These are phyloP conservation scores for Neopipo cinnamomea DNA, from an alignment of 2,113 vertebrate species.

Conservation along the genomic window DNA sequence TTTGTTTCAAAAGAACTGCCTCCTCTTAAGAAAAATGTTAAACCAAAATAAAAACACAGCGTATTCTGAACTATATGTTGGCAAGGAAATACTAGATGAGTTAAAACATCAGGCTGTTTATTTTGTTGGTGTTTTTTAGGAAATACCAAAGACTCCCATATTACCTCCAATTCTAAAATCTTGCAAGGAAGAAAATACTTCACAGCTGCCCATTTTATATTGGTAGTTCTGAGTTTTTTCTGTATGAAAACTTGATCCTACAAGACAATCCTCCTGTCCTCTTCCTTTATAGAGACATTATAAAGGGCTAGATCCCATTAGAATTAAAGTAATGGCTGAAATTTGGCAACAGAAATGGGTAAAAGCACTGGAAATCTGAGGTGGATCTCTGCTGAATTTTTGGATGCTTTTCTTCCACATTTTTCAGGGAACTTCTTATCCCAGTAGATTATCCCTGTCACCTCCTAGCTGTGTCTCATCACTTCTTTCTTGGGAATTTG, in stretches of 20 bases:
- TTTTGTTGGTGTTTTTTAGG: background rate
- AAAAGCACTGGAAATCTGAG: background rate
- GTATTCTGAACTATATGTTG: background rate
- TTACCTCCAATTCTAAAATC: background rate
- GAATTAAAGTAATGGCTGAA: background rate
- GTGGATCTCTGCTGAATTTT: background rate
- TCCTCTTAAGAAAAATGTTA: background rate
- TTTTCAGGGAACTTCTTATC: background rate
- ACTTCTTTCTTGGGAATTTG: background rate
- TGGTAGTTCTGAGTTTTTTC: background rate
- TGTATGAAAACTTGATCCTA: background rate
- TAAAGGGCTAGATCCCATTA: background rate
- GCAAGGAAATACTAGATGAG: background rate
- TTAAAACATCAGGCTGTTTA: background rate
- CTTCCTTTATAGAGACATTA: background rate
- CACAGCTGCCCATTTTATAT: background rate
- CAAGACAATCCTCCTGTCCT: background rate
- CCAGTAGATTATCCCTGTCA: background rate
- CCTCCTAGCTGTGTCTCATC: fast-evolving
- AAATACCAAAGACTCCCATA: background rate
- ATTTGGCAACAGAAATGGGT: background rate
- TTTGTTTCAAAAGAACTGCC: background rate
- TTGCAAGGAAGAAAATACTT: background rate
- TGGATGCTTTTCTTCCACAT: background rate
- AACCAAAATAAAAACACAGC: background rate